These are phyloP conservation scores for Thalpophila matura DNA, from an alignment of 2,888 invertebrate genomes.

Conservation along the genomic window DNA sequence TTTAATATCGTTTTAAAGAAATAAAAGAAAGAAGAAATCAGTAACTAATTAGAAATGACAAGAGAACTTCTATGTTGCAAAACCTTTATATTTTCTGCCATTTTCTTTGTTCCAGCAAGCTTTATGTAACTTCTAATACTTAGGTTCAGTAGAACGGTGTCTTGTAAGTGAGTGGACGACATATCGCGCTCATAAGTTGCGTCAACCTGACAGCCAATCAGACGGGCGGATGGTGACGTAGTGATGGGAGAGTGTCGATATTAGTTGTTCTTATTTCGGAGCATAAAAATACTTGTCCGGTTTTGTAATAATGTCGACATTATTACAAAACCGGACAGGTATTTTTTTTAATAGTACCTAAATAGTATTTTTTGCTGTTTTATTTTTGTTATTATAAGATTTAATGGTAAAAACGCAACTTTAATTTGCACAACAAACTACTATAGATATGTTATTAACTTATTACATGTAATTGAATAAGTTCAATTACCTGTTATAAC, in stretches of 20 bases:
- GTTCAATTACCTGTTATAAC: too few relatives aligned
- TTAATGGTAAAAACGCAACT: too few relatives aligned
- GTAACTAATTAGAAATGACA: not conserved
- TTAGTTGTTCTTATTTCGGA: too few relatives aligned
- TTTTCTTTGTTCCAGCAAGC: constrained; percentile 13
- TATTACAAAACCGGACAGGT: too few relatives aligned
- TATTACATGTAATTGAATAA: too few relatives aligned
- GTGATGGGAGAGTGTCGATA: constrained; percentile 27
- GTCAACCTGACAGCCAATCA: constrained; percentile 65
- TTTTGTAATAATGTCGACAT: not conserved
- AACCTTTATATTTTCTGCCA: not conserved
- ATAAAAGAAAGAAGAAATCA: not conserved
- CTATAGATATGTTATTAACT: too few relatives aligned
- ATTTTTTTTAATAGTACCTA: too few relatives aligned
- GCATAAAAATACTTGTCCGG: not conserved
- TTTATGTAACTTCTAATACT: constrained; percentile 39
- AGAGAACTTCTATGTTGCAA: not conserved
- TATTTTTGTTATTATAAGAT: too few relatives aligned
- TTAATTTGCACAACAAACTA: too few relatives aligned
- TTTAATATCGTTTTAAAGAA: not conserved
- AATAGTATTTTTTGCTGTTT: too few relatives aligned
- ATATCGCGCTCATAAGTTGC: constrained; percentile 61
- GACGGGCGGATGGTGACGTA: constrained; percentile 34
- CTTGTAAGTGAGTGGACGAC: constrained; percentile 45
- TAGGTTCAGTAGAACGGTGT: constrained; percentile 17